A percentile compares a stretch with the other conserved stretches of the same genome.
Conservation (phyloP, 2,888 invertebrate species). For the Invenusta paracnida region DNA sequence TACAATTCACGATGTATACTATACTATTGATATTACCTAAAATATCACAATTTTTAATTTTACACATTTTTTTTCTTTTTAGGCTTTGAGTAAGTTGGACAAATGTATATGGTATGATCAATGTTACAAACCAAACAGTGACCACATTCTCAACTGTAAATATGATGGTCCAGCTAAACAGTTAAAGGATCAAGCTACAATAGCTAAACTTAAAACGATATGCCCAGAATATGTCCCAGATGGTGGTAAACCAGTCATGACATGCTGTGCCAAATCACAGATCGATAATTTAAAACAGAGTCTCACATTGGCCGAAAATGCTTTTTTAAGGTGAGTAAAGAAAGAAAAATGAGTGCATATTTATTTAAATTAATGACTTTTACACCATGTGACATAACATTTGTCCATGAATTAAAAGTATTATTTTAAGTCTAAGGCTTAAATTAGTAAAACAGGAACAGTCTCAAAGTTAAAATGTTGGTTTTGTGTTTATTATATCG, state of each 20-base stretch:
- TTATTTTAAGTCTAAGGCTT: neutral
- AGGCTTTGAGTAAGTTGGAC: neutral
- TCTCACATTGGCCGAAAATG: neutral
- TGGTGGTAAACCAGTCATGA: neutral
- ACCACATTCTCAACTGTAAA: slow-evolving; percentile 35
- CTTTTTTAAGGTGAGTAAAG: neutral
- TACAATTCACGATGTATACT: too few relatives aligned
- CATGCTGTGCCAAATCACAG: neutral
- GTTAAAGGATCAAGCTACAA: neutral
- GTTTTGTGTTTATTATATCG: too few relatives aligned
- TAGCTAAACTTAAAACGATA: neutral
- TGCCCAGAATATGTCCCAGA: neutral
- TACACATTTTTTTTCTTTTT: neutral
- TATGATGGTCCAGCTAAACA: slow-evolving; percentile 27
- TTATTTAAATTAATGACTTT: too few relatives aligned
- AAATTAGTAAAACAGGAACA: neutral
- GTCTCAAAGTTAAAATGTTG: neutral
- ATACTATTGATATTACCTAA: too few relatives aligned
- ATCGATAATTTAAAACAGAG: neutral
- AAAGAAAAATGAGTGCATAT: too few relatives aligned
- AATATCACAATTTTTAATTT: neutral
- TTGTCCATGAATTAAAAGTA: neutral
- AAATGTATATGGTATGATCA: slow-evolving; percentile 33
- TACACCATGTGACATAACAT: too few relatives aligned
- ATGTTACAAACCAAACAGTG: neutral